These are phyloP conservation scores for Montipora sp. DNA, from an alignment of 64 coral and sea anemone species.

Conservation along the genomic window DNA sequence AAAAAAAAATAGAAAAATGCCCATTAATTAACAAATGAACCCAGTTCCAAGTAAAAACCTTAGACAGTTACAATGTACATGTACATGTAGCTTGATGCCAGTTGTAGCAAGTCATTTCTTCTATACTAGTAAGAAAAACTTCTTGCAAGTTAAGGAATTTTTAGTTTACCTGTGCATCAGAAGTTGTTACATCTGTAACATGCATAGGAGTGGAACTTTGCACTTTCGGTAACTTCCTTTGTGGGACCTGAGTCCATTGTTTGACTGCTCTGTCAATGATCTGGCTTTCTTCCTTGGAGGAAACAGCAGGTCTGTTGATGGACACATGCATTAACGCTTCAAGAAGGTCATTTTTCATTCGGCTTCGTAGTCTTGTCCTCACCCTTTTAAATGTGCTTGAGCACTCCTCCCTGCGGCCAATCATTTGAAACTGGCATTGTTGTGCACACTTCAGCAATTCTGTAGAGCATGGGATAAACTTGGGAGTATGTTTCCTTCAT, in stretches of 20 bases:
- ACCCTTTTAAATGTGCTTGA: too few species aligned
- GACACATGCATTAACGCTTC: background rate
- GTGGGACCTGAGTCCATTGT: background rate
- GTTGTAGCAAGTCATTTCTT: too few species aligned
- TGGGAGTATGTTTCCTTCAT: constrained; percentile 7
- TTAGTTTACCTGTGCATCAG: background rate
- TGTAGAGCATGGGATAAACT: background rate
- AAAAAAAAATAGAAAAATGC: background rate
- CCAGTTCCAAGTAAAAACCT: too few species aligned
- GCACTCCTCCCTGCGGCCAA: background rate
- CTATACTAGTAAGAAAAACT: too few species aligned
- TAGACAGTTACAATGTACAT: too few species aligned
- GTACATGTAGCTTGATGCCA: too few species aligned
- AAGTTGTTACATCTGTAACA: background rate
- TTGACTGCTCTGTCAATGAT: constrained; percentile 17
- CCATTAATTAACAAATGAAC: background rate
- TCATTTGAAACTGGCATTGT: background rate
- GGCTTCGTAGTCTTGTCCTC: too few species aligned
- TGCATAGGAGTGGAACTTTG: background rate
- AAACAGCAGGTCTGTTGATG: constrained; percentile 13
- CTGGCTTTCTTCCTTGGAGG: background rate
- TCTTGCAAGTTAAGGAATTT: background rate
- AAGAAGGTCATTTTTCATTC: too few species aligned
- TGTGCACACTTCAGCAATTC: background rate
- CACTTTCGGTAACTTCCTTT: constrained; percentile 3